Evolutionary conservation across 2,797 vertebrate species (phyloP).

Genomic region (Chloroceryle amazona): DNA sequence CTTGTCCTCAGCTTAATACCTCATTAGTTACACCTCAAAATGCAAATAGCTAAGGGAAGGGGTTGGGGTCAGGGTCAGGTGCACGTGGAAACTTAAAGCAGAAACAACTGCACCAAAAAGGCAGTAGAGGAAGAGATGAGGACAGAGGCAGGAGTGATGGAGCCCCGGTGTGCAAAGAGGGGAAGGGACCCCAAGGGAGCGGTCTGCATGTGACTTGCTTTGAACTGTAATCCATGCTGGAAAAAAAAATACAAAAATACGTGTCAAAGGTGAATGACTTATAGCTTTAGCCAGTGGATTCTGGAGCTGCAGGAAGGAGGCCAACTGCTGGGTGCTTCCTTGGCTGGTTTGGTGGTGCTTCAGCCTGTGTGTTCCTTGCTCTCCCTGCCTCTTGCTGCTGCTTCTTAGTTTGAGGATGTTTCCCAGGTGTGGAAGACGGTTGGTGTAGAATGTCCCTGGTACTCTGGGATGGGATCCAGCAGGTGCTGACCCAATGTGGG

Average conservation of each 20-base stretch:
- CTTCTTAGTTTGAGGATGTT: not conserved
- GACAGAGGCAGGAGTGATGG: fast-evolving
- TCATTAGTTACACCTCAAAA: not conserved
- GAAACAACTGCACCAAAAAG: not conserved
- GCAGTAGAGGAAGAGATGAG: not conserved
- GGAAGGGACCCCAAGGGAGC: not conserved
- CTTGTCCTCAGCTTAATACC: not conserved
- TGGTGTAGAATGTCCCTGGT: not conserved
- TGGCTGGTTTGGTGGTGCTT: not conserved
- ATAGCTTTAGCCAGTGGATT: not conserved
- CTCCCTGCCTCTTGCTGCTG: not conserved
- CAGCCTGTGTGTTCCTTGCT: fast-evolving
- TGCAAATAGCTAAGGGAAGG: not conserved
- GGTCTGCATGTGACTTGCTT: not conserved
- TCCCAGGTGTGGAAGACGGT: not conserved
- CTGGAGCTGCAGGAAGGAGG: not conserved
- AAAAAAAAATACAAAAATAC: not conserved
- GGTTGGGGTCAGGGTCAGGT: fast-evolving
- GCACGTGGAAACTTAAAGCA: not conserved
- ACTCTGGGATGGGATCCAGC: not conserved
- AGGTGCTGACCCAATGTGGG: not conserved
- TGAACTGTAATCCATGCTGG: not conserved
- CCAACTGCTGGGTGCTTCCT: not conserved
- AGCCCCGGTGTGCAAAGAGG: not conserved
- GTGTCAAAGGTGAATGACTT: not conserved